Conservation (phyloP, 2,888 invertebrate genomes). For the Leucozona laternaria region DNA sequence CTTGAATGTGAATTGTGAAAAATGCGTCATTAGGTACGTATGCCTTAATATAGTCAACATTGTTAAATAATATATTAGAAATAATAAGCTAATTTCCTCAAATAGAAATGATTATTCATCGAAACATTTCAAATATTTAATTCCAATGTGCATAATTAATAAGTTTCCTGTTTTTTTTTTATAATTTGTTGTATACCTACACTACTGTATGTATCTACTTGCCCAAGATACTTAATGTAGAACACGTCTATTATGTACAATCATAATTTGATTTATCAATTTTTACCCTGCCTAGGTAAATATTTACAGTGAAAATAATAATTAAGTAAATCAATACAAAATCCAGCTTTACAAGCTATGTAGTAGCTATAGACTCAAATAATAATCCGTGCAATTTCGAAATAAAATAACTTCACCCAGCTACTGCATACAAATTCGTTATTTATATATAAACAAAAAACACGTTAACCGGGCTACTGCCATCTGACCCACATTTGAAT, state of each 20-base stretch:
- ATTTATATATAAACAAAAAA: background rate
- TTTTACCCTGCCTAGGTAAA: background rate
- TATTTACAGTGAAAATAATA: conserved; percentile 5
- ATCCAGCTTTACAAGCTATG: background rate
- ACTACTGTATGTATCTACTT: background rate
- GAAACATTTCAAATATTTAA: no score
- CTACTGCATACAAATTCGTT: background rate
- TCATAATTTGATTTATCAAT: background rate
- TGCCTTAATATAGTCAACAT: no score
- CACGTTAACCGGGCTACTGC: conserved; percentile 17
- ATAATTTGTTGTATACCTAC: background rate
- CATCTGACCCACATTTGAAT: conserved; percentile 53
- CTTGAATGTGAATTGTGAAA: no score
- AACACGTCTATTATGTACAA: background rate
- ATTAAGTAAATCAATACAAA: background rate
- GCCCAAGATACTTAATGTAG: background rate
- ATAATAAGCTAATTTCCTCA: no score
- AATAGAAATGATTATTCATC: no score
- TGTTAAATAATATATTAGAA: no score
- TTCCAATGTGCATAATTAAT: no score
- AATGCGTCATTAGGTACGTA: no score
- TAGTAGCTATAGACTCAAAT: background rate
- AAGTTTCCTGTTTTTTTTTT: background rate
- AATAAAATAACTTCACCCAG: conserved; percentile 2
- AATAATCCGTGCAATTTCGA: background rate